Evolutionary conservation across 2,888 invertebrate genomes (phyloP), one percentile per base, ranked within the genome.

Genomic region (Drosophila tanythrix): DNA sequence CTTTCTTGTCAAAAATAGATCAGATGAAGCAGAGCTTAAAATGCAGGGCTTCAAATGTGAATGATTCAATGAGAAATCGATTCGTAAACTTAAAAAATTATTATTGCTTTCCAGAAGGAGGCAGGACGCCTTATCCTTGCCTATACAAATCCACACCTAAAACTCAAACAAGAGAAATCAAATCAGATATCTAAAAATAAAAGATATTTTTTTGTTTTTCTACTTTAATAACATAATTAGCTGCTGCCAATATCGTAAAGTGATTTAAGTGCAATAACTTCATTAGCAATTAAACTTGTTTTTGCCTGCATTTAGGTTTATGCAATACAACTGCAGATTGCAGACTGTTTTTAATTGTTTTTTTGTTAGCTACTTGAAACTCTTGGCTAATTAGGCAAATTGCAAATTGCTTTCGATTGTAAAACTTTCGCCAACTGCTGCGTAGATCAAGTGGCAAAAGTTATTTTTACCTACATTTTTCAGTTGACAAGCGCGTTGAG

Each of bases 371-470:
- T 21, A 21, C 40, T 25, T 31, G 2, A 40, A 55, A n/a, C 38
- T 61, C 33, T 67, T 33, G 40, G 75, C 87, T 84, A 84, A 84
- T 84, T 84, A 87, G 84, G 53, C 38, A 78, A 84, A 84, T 82
- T 80, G 78, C 67, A 58, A 60, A 68, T 67, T 73, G 70, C 73
- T 65, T 62, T 67, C 70, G 67, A 74, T 84, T 73, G 76, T 36
- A 73, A 82, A 84, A 84, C 70, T 87, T 87, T 66, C 29, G 38
- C 35, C 38, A 53, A 51, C 51, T 57, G 36, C 59, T 70, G 62
- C 77, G 64, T 68, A 80, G 78, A 78, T 80, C 68, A 82, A 78
- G 82, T 70, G 70, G 64, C 38, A 53, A 75, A 83, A 77, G 64
- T 74, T 76, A 67, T 73, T 70, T 70, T 50, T 61, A 51, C 64